Conservation (phyloP, 2,113 vertebrate genomes). For the Stigmatopora nigra region DNA sequence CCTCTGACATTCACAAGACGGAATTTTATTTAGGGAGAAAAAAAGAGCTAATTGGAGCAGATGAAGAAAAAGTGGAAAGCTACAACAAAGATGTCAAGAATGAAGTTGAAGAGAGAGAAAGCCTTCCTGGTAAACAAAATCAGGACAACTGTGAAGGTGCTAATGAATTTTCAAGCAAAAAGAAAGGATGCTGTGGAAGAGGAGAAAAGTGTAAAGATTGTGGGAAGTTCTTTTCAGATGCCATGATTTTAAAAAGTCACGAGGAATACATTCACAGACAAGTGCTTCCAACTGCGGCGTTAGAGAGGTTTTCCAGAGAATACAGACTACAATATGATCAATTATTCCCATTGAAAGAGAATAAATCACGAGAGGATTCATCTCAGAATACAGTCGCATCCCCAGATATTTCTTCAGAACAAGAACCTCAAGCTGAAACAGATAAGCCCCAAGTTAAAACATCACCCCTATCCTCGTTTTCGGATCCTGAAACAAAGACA, state of each 20-base stretch:
- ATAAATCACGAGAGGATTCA: constrained; percentile 37
- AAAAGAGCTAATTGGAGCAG: constrained; percentile 25
- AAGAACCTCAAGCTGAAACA: constrained; percentile 35
- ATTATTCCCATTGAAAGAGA: constrained; percentile 78
- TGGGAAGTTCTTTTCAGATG: constrained; percentile 91
- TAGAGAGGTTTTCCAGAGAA: constrained; percentile 90
- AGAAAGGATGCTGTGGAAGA: constrained; percentile 64
- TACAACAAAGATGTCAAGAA: constrained; percentile 39
- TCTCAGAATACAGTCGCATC: constrained; percentile 8
- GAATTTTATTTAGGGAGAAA: constrained; percentile 42
- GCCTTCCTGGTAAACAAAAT: constrained; percentile 15
- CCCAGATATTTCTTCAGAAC: constrained; percentile 18
- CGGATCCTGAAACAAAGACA: constrained; percentile 33
- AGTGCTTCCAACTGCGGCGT: constrained; percentile 83
- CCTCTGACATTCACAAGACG: constrained; percentile 50
- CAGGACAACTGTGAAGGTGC: constrained; percentile 9
- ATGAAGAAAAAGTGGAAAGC: constrained; percentile 68
- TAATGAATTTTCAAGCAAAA: constrained; percentile 12
- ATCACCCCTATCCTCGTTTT: constrained; percentile 14
- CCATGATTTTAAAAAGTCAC: constrained; percentile 95
- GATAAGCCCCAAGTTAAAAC: constrained; percentile 39
- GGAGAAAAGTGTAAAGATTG: constrained; percentile 80
- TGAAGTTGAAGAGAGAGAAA: constrained; percentile 7
- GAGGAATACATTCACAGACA: constrained; percentile 91
- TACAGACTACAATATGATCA: constrained; percentile 93